Evolutionary conservation across 2,113 vertebrate genomes (phyloP).

Genomic region (Pomatostomus ruficeps): DNA sequence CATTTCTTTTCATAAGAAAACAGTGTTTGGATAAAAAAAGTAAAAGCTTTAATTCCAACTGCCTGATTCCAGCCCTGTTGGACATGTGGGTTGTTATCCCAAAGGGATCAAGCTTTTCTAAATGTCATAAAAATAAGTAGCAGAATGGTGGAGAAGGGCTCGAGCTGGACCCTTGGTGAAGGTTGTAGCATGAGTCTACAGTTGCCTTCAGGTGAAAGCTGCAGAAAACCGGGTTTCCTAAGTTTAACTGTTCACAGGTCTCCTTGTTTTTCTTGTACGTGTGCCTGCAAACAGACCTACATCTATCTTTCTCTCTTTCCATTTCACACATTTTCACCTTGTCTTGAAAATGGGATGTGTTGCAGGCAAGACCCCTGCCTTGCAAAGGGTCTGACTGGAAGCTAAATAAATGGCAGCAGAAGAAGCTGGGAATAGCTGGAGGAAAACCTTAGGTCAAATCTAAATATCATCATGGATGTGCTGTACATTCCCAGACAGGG

Average conservation of each 20-base stretch:
- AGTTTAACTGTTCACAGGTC: neutral
- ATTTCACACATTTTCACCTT: neutral
- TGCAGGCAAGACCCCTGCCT: neutral
- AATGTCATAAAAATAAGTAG: neutral
- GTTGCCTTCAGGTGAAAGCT: neutral
- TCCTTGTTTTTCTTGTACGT: neutral
- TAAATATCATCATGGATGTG: neutral
- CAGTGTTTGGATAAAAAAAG: neutral
- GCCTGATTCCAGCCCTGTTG: neutral
- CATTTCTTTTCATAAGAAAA: neutral
- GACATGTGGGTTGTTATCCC: neutral
- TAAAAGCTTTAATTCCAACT: neutral
- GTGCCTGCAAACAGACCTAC: neutral
- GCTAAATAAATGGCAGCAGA: neutral
- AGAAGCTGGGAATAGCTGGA: neutral
- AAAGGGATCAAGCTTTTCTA: neutral
- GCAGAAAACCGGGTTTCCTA: neutral
- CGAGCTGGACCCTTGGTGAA: neutral
- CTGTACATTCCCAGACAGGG: neutral
- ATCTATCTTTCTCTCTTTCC: neutral
- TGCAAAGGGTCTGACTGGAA: neutral
- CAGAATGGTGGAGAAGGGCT: neutral
- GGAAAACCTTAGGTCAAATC: neutral
- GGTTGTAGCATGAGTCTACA: accelerated
- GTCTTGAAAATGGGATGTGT: neutral